Evolutionary conservation across 1,140 invertebrate genomes (phyloP), one percentile per base, ranked within the genome.

Genomic region (Dinothrombium tinctorium): DNA sequence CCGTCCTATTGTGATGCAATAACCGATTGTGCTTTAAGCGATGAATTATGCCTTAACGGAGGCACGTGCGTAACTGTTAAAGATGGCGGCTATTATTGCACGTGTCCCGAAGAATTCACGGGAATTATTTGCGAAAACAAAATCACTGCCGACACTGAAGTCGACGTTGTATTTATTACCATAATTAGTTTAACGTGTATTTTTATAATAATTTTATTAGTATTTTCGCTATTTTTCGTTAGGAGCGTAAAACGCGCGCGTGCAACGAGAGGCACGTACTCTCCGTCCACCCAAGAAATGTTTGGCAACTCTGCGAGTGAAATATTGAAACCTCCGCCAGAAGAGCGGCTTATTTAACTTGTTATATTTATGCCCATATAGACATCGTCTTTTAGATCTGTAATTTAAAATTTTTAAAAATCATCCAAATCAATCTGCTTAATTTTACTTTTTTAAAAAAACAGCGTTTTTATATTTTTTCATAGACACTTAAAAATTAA

Each of bases 251-350:
- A 84, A 7, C 84, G 82, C 55, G 95, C 94, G 58, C 68, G 87
- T 15, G 86, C 84, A n/a, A 92, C 86, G 7, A 66, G 86, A 32
- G 89, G 90, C 37, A 92, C 87, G 0, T 96, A 98, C 63, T 87
- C 80, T 53, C 90, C 90, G 1, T 83, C 77, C 51, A 76, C 61
- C 42, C 87, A 95, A 63, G 90, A 98, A 62, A 89, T 90, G 57
- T 83, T 78, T 54, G 94, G 92, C 60, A 48, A 48, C 26, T 84
- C 89, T 2, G 61, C 89, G 51, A 75, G 92, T 0, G 84, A 94
- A 63, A 73, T 92, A 66, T 72, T 95, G 59, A 95, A 96, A 62
- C 84, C 82, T 49, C 87, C 89, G 26, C 87, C 87, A 9, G 83
- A 90, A 62, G 89, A 95, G 63, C 68, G 87, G 56, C 71, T 95